phyloP scores from a whole-genome alignment of 2,888 invertebrate genomes.

The Drepana falcataria region DNA sequence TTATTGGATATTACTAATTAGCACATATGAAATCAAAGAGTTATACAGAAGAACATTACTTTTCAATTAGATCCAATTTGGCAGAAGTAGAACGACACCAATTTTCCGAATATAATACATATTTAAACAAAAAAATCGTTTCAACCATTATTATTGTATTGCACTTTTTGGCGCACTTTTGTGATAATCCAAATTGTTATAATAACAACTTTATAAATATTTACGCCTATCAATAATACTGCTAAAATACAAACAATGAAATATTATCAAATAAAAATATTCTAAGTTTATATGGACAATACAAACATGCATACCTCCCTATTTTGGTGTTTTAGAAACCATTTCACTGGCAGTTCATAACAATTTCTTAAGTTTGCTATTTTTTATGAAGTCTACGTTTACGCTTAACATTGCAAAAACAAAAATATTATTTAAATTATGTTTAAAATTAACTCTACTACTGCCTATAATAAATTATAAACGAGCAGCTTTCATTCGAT shows the following conservation, averaged over 20 bases:
- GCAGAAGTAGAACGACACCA: no score
- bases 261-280: slow-evolving; percentile 13
- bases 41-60: not conserved
- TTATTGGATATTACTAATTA: not conserved
- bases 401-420: slow-evolving; percentile 49
- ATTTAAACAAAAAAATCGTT: no score
- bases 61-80: not conserved
- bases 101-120: no score
- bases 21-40: not conserved
- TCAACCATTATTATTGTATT: no score
- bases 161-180: not conserved
- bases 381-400: slow-evolving; percentile 30
- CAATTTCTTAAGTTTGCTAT: slow-evolving; percentile 49
- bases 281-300: slow-evolving; percentile 40
- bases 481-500: slow-evolving; percentile 28
- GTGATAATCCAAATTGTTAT: not conserved
- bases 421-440: slow-evolving; percentile 37
- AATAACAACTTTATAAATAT: not conserved
- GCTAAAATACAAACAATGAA: slow-evolving; percentile 1
- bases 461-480: slow-evolving; percentile 54
- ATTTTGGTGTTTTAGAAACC: slow-evolving; percentile 67
- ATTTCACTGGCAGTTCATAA: slow-evolving; percentile 70
- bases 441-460: slow-evolving; percentile 28
- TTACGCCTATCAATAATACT: not conserved
- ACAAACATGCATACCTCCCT: slow-evolving; percentile 41